Evolutionary conservation across 2,113 vertebrate genomes (phyloP), one percentile per base, ranked within the genome.

Genomic region (Labeo rohita): DNA sequence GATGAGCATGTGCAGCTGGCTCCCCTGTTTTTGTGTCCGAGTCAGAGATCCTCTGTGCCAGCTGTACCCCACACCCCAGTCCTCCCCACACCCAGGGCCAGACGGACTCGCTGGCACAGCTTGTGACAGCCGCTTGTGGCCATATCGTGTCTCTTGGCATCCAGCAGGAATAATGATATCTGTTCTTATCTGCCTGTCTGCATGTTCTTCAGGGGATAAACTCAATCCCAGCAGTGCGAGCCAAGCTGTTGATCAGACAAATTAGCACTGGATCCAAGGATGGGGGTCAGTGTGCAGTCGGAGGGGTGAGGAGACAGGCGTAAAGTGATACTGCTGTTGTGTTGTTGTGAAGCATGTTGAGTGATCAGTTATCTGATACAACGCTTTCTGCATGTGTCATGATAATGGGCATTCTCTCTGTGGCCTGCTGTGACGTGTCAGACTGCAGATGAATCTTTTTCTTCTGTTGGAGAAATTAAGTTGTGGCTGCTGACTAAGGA

Each of bases 161-260:
- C 70, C 43, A 16, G 21, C 23, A 11, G 70, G 70, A 72, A 86
- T 74, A 75, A 82, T 43, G 34, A 75, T 52, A 23, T 74, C 52
- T 82, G 85, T 83, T 73, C 45, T 52, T 76, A 50, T 68, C 80
- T 82, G 45, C 39, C 59, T 70, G 28, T 83, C 65, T 83, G 65
- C 45, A 36, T 83, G 85, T 86, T 82, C 47, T 76, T 36, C 45
- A 18, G 70, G 45, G 65, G 61, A 82, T 66, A 83, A 83, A 52
- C 82, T 0, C 1, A 84, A 84, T 87, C 79, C 79, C 86, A 79
- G 59, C 86, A 43, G 49, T 85, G 65, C 70, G 36, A 2, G 87
- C 88, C 89, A 91, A 89, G 86, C 84, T 61, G 77, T 43, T 15
- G 80, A 85, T 87, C 78, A 39, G 74, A 84, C 84, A 88, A 89